Conservation (phyloP, 2,113 vertebrate species). For the Anhinga anhinga region DNA sequence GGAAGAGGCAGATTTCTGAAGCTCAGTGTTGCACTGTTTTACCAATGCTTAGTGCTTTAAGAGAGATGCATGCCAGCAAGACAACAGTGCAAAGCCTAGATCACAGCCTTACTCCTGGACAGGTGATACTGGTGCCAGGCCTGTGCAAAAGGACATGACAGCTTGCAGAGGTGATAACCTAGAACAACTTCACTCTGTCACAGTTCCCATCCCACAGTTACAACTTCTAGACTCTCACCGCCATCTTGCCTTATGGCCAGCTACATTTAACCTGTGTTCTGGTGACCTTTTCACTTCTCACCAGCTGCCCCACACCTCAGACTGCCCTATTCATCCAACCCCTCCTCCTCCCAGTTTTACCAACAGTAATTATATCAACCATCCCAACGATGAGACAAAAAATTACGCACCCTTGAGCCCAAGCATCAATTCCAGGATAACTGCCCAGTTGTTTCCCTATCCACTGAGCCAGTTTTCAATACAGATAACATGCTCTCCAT, state of each 20-base stretch:
- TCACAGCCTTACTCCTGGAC: background rate
- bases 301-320: background rate
- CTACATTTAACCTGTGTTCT: background rate
- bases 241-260: background rate
- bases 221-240: no score
- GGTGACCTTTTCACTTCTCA: background rate
- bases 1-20: background rate
- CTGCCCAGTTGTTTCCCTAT: background rate
- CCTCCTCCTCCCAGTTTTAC: background rate
- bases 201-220: background rate
- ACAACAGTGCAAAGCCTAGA: background rate
- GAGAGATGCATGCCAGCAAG: background rate
- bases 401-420: background rate
- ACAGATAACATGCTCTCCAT: background rate
- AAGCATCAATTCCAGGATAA: background rate
- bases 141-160: background rate
- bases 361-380: background rate
- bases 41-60: background rate
- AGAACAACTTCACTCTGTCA: background rate
- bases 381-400: no score
- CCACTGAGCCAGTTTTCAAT: background rate
- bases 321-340: background rate
- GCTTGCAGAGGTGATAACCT: background rate
- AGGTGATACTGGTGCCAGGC: background rate
- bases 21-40: background rate